Base-by-base conservation (phyloP, 1,140 invertebrate genomes). In the Acromyrmex charruanus region DNA sequence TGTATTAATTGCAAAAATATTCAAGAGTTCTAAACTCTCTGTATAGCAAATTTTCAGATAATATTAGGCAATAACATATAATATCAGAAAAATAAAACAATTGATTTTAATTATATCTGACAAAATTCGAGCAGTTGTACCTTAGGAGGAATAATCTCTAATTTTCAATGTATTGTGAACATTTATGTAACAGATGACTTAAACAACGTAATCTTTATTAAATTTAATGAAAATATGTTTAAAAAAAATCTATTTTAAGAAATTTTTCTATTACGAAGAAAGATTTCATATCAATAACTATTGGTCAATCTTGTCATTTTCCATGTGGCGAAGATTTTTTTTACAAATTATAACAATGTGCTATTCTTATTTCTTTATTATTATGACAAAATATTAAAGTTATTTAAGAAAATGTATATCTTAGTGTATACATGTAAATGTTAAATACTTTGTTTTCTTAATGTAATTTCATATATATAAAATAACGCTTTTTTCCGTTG, bases 301-400 rank as follows among this genome's bases (percentile, higher is more conserved):
- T 87, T 93, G 94, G 94, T 94, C 93, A 94, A 92, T 92, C 94
- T 94, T 95, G 93, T 94, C 93, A 94, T 94, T 94, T 94, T 94
- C 92, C 92, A 93, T 86, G 68, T 80, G 61, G 66, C 55, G 65
- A 81, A 72, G 74, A 65, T 88, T 82, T 66, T 77, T 80, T 88
- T 87, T 82, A 87, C 49, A 72, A 61, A 49, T 72, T 72, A 72
- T 21, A 81, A 77, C 28, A 31, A 21, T 85, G 55, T 18, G 35
- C 39, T 81, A 77, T 80, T 82, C 25, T 84, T 39, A 65, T 53
- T n/a, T 49, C 7, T 79, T 28, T 35, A 74, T 72, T 82, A 49
- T 49, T 72, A 18, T 65, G 9, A 2, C 18, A 55, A 80, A 14
- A n/a, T 39, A 4, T 58, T 58, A 58, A 35, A 63, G 21, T 75